Conservation (phyloP, 2,797 vertebrate species). For the Trachops cirrhosus region DNA sequence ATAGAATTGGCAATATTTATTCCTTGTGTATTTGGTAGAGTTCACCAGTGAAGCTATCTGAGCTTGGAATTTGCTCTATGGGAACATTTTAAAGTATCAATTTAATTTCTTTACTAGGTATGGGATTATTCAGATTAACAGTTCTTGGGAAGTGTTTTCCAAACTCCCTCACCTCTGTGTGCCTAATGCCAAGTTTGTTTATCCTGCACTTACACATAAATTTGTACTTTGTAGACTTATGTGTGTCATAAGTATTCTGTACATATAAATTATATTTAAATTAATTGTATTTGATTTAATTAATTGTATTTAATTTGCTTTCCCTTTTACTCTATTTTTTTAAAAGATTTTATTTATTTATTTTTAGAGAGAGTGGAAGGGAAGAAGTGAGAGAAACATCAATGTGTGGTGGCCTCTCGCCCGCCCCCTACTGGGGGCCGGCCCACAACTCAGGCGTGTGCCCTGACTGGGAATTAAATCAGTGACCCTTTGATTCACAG, state of each 20-base stretch:
- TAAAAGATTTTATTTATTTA: too few species aligned
- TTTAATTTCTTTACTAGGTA: background rate
- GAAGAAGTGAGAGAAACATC: too few species aligned
- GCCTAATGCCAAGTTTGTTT: background rate
- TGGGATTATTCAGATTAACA: background rate
- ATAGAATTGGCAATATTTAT: background rate
- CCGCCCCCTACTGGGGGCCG: too few species aligned
- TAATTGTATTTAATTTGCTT: background rate
- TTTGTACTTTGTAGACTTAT: background rate
- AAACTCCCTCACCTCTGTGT: background rate
- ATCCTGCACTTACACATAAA: background rate
- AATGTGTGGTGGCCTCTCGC: too few species aligned
- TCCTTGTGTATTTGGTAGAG: background rate
- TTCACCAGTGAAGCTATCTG: background rate
- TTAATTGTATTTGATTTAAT: too few species aligned
- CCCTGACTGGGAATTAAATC: too few species aligned
- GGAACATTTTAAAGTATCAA: background rate
- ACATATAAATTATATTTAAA: background rate
- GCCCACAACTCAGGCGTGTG: too few species aligned
- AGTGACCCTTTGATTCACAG: too few species aligned
- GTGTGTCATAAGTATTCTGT: background rate
- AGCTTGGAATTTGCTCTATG: background rate
- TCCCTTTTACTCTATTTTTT: background rate
- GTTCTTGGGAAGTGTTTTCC: background rate
- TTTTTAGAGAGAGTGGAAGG: too few species aligned